A percentile compares a stretch with the other conserved stretches of the same genome.
phyloP scores from a whole-genome alignment of 37 sponge, comb jelly and placozoan species.

The Crambe crambe region DNA sequence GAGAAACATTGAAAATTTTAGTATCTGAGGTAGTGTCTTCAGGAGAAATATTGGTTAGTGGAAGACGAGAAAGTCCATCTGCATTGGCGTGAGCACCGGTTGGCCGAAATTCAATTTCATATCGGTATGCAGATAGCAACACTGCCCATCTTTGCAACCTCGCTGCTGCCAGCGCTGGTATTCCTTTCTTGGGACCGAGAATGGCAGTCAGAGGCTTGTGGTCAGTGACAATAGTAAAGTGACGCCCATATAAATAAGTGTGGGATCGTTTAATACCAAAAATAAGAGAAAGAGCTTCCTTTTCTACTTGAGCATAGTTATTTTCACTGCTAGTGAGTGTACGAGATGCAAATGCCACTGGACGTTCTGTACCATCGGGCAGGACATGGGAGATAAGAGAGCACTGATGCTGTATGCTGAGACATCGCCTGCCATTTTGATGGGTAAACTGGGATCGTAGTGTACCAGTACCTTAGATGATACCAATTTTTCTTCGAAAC shows the following conservation, averaged over 20 bases:
- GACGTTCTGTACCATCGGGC: not conserved
- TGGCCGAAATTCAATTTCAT: not conserved
- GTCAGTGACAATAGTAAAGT: not conserved
- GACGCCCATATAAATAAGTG: not conserved
- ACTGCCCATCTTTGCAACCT: not conserved
- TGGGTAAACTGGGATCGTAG: not conserved
- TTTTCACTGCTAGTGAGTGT: not conserved
- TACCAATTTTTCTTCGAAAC: not conserved
- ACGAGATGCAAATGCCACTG: not conserved
- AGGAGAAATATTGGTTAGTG: not conserved
- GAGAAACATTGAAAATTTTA: slow-evolving; percentile 3
- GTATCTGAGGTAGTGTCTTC: not conserved
- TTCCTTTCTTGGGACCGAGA: not conserved
- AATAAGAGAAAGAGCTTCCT: not conserved
- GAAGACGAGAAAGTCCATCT: not conserved
- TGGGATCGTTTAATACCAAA: not conserved
- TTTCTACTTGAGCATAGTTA: slow-evolving; percentile 2
- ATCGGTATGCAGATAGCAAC: not conserved
- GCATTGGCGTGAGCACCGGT: not conserved
- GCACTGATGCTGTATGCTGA: not conserved
- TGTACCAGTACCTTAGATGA: not conserved
- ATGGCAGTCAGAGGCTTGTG: not conserved
- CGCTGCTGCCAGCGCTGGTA: not conserved
- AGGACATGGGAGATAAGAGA: not conserved
- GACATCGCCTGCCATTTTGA: not conserved